Percentiles rank a stretch among this genome's conserved stretches.
Conservation (phyloP, 2,113 vertebrate species). For the Paradoxurus hermaphroditus region DNA sequence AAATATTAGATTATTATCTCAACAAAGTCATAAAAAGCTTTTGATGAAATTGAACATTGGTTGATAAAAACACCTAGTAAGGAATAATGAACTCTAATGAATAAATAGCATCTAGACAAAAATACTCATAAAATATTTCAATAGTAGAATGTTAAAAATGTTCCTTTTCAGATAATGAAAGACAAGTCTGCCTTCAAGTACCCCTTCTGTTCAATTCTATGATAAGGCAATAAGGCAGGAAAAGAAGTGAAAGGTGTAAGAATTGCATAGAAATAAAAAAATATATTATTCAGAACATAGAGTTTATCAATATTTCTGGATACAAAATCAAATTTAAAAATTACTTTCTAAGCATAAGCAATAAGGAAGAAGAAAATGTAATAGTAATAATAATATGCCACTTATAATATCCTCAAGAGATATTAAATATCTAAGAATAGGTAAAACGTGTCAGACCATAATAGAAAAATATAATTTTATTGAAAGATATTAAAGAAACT, state of each 20-base stretch:
- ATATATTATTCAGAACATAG: background rate
- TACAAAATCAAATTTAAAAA: slow-evolving; percentile 10
- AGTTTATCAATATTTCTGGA: background rate
- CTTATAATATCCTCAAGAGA: background rate
- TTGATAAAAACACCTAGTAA: background rate
- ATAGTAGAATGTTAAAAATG: background rate
- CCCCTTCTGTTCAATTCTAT: background rate
- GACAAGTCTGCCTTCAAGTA: background rate
- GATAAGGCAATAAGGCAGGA: background rate
- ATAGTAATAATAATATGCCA: background rate
- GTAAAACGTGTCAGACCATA: background rate
- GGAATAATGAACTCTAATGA: background rate
- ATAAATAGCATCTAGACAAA: background rate
- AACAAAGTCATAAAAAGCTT: background rate
- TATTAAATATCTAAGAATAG: background rate
- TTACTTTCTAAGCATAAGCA: background rate
- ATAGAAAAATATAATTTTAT: background rate
- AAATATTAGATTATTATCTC: background rate
- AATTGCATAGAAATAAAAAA: background rate
- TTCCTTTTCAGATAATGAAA: background rate
- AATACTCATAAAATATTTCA: background rate
- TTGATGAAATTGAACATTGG: background rate
- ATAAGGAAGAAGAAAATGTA: background rate
- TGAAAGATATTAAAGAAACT: background rate
- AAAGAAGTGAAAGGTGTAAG: background rate